A percentile compares a stretch with the other conserved stretches of the same genome.
These are phyloP conservation scores for Oryzias javanicus DNA, from an alignment of 2,113 vertebrate species.

Conservation along the genomic window DNA sequence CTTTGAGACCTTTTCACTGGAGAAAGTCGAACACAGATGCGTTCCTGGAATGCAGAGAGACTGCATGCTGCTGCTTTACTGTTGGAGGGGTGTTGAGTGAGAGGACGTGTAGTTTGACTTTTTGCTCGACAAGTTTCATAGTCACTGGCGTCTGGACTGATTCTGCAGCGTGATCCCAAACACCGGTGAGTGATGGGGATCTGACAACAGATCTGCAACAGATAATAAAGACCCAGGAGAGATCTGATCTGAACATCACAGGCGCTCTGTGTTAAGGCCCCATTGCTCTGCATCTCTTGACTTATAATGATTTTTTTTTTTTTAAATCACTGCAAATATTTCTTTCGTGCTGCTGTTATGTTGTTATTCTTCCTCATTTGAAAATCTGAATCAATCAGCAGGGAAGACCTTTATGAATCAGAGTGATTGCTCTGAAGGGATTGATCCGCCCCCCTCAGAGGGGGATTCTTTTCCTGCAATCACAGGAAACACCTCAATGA, in stretches of 20 bases:
- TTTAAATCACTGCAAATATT: too few relatives aligned
- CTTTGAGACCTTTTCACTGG: background rate
- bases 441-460: slow-evolving; percentile 51
- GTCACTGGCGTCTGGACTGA: too few relatives aligned
- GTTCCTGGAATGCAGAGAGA: background rate
- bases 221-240: background rate
- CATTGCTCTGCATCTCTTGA: too few relatives aligned
- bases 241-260: too few relatives aligned
- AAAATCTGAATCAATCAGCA: background rate
- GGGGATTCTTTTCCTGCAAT: background rate
- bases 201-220: background rate
- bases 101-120: too few relatives aligned
- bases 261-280: too few relatives aligned
- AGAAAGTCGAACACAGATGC: background rate
- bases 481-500: slow-evolving; percentile 55
- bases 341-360: too few relatives aligned
- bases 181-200: background rate
- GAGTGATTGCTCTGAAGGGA: slow-evolving; percentile 17
- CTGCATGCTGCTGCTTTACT: background rate
- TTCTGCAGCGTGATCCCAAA: too few relatives aligned
- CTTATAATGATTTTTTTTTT: too few relatives aligned
- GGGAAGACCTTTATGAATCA: slow-evolving; percentile 11
- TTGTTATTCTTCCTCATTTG: too few relatives aligned
- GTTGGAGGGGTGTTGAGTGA: too few relatives aligned
- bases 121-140: too few relatives aligned